phyloP scores from a whole-genome alignment of 2,113 vertebrate genomes.

The Pelmatolapia mariae region DNA sequence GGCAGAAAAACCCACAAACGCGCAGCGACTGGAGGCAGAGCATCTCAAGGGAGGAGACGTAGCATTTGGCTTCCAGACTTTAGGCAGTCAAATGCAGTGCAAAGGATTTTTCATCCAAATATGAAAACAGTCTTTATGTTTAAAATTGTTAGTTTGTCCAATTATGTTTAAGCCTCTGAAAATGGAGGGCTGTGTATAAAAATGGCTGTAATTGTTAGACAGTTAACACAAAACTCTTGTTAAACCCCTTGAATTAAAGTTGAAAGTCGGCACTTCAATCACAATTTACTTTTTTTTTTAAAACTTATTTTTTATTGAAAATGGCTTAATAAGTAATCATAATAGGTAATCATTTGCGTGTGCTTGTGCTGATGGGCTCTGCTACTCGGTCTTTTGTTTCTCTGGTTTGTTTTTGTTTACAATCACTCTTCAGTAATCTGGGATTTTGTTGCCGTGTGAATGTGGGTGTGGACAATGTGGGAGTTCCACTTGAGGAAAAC shows the following conservation, averaged over 20 bases:
- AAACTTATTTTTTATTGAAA: background rate
- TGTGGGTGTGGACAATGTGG: background rate
- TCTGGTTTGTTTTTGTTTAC: background rate
- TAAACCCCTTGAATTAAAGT: background rate
- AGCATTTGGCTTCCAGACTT: background rate
- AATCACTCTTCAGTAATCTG: background rate
- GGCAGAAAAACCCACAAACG: background rate
- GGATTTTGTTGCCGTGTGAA: background rate
- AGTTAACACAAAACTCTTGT: background rate
- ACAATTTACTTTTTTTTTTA: background rate
- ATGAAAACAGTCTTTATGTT: background rate
- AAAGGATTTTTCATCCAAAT: background rate
- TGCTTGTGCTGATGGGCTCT: background rate
- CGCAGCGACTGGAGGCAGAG: background rate
- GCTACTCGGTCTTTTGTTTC: rapidly evolving
- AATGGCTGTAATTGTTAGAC: background rate
- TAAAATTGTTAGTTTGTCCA: background rate
- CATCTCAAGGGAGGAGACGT: background rate
- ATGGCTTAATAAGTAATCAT: background rate
- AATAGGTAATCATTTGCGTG: background rate
- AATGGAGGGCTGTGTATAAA: background rate
- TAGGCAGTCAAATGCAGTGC: background rate
- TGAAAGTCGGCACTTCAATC: rapidly evolving
- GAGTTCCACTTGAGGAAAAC: background rate
- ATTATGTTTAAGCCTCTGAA: background rate